Conservation (phyloP, 2,113 vertebrate species). For the Eurypyga helias region DNA sequence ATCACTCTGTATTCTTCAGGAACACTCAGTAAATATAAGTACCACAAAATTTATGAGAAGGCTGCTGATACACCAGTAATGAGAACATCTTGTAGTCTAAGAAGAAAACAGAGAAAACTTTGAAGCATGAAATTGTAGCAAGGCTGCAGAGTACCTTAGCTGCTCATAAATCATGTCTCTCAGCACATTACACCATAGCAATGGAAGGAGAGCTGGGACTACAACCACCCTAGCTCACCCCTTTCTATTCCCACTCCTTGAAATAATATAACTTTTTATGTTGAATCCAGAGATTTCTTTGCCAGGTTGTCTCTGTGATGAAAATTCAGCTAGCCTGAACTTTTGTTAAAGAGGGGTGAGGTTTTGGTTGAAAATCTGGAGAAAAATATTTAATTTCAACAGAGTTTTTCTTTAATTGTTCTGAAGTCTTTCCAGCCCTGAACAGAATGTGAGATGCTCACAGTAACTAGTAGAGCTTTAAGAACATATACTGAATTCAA, state of each 20-base stretch:
- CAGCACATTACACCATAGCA: not conserved
- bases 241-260: not conserved
- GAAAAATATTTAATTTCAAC: not conserved
- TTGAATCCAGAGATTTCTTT: not conserved
- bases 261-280: not conserved
- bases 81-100: not conserved
- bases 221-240: not conserved
- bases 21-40: not conserved
- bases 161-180: not conserved
- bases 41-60: not conserved
- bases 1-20: not conserved
- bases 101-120: not conserved
- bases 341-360: not conserved
- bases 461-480: not conserved
- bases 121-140: not conserved
- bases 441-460: not conserved
- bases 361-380: not conserved
- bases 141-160: not conserved
- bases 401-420: not conserved
- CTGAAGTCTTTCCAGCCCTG: accelerated
- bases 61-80: not conserved
- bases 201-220: not conserved
- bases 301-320: not conserved
- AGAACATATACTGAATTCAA: not conserved
- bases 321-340: not conserved